Conservation (phyloP, 1,140 invertebrate genomes). For the Hirudo medicinalis region DNA sequence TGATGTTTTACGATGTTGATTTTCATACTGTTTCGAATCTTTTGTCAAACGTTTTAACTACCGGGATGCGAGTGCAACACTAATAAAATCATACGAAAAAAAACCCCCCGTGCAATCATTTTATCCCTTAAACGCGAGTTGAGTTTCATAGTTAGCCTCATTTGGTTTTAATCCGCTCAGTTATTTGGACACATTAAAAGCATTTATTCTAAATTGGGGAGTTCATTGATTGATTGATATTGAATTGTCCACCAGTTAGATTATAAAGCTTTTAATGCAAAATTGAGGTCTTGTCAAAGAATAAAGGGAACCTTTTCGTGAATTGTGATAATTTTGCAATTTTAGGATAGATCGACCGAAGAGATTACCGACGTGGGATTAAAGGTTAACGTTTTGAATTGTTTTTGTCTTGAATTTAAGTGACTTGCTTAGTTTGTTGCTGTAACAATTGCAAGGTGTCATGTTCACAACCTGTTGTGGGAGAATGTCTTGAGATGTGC, state of each 20-base stretch:
- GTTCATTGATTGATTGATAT: background rate
- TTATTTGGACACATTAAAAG: background rate
- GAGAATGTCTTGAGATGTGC: too few species aligned
- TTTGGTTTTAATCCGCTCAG: background rate
- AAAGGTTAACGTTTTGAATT: background rate
- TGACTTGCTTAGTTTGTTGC: too few species aligned
- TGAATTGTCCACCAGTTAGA: background rate
- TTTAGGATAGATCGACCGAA: background rate
- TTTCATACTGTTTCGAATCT: background rate
- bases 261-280: background rate
- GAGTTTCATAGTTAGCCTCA: too few species aligned
- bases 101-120: too few species aligned
- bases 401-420: too few species aligned
- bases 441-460: too few species aligned
- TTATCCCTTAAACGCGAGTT: too few species aligned
- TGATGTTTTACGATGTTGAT: background rate
- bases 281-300: background rate
- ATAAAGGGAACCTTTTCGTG: background rate
- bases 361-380: background rate
- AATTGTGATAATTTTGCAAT: background rate
- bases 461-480: too few species aligned
- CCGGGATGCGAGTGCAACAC: too few species aligned
- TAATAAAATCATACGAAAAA: too few species aligned
- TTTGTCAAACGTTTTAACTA: slow-evolving; percentile 3
- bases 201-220: background rate